Base-by-base conservation (phyloP, 2,888 invertebrate species). In the Eurois occulta region DNA sequence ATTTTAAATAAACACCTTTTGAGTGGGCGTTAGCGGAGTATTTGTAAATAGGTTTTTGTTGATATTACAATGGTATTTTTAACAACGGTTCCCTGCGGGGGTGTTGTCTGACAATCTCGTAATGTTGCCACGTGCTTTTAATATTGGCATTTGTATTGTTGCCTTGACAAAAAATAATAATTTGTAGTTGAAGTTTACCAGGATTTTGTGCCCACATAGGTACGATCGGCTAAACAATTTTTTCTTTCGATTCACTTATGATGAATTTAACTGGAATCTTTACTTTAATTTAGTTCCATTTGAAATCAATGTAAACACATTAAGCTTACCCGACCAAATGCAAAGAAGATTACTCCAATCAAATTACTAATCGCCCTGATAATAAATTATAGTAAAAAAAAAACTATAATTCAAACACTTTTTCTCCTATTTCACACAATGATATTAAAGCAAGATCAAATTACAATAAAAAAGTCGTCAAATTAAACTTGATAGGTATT, bases 1-100 rank as follows among this genome's bases (percentile, higher is more conserved):
- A 93, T 96, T 95, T 95, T 94, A 95, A 96, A 96, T 96, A 96
- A 96, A 96, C 96, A 96, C 95, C 95, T 96, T 96, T 96, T 92
- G 96, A 96, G 96, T 96, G 95, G 96, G 96, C 96, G 96, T 95
- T 94, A 94, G 94, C 92, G 91, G 94, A 94, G 93, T 96, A 95
- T 96, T 96, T 96, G 95, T 95, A 96, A 96, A 96, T 96, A 96
- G 93, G 93, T 94, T 96, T 95, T 95, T 95, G 95, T 95, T 93
- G 91, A 90, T 91, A 87, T 87, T 86, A 94, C 94, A 95, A 95
- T 92, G 91, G 91, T 88, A 90, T 93, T 94, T 92, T 92, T 88
- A 89, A 87, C 87, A 88, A 86, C 83, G 88, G 86, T 80, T 78
- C 86, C 84, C 90, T 85, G 88, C 85, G 85, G 88, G 87, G 88